phyloP scores from a whole-genome alignment of 2,888 invertebrate genomes.

The Hybos culiciformis region DNA sequence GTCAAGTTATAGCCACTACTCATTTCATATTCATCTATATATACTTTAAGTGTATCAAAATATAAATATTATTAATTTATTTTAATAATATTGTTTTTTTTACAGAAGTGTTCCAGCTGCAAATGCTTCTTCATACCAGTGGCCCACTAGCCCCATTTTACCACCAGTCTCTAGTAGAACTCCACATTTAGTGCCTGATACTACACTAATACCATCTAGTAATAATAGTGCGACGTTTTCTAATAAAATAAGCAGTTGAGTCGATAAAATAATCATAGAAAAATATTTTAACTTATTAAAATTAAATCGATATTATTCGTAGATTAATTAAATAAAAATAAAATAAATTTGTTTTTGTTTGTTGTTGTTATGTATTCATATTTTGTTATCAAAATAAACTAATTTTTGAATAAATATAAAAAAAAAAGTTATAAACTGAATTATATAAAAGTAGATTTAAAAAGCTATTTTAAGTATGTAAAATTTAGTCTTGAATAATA shows the following conservation, averaged over 20 bases:
- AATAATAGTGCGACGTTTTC: slow-evolving; percentile 24
- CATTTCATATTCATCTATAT: too few species aligned
- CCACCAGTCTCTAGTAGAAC: slow-evolving; percentile 57
- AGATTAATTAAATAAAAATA: not conserved
- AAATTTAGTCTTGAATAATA: too few species aligned
- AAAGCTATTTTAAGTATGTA: too few species aligned
- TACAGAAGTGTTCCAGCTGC: slow-evolving; percentile 41
- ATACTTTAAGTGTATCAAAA: too few species aligned
- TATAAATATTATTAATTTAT: too few species aligned
- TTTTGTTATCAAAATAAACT: not conserved
- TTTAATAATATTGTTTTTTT: slow-evolving; percentile 12
- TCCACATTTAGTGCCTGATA: slow-evolving; percentile 59
- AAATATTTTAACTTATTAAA: not conserved
- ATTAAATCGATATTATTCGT: not conserved
- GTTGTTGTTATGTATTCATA: not conserved
- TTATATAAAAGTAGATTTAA: too few species aligned
- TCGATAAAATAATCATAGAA: slow-evolving; percentile 10
- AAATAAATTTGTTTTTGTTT: not conserved
- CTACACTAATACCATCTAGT: slow-evolving; percentile 35
- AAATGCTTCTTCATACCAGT: slow-evolving; percentile 52
- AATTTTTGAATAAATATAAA: too few species aligned
- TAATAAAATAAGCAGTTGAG: slow-evolving; percentile 36
- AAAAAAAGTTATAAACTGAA: too few species aligned
- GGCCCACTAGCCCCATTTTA: slow-evolving; percentile 67
- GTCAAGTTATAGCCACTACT: too few species aligned